These are phyloP conservation scores for Leptinotarsa lineolata DNA, from an alignment of 1,140 invertebrate genomes.

Conservation along the genomic window DNA sequence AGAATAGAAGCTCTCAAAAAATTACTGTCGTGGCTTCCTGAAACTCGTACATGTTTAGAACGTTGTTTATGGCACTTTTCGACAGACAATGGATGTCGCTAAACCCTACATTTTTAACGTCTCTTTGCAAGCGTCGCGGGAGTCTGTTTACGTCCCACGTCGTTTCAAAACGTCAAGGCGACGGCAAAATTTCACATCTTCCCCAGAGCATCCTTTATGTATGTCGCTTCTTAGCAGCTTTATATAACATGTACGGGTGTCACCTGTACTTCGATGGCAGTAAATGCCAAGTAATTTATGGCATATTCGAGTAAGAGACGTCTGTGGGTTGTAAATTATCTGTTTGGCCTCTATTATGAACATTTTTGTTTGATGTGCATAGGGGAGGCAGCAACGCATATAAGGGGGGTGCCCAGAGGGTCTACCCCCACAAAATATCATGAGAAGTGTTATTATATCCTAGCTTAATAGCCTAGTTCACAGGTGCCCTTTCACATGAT, in stretches of 20 bases:
- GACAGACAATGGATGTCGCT: not conserved
- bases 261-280: conserved; percentile 1
- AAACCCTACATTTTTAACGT: not conserved
- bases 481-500: too few relatives aligned
- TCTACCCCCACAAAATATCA: too few relatives aligned
- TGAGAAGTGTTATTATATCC: too few relatives aligned
- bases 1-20: too few relatives aligned
- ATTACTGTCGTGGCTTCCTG: not conserved
- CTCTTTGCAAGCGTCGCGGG: not conserved
- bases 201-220: not conserved
- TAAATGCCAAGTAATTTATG: not conserved
- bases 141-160: not conserved
- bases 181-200: not conserved
- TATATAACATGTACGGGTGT: not conserved
- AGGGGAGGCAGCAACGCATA: too few relatives aligned
- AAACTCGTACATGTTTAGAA: not conserved
- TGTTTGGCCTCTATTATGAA: not conserved
- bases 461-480: too few relatives aligned
- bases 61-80: not conserved
- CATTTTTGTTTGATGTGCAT: not conserved
- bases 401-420: too few relatives aligned
- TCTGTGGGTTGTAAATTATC: conserved; percentile 2
- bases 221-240: not conserved
- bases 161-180: conserved; percentile 1
- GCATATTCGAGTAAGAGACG: not conserved